Percentiles rank a stretch among this genome's conserved stretches.
phyloP scores from a whole-genome alignment of 2,113 vertebrate genomes.

The Axis porcinus region DNA sequence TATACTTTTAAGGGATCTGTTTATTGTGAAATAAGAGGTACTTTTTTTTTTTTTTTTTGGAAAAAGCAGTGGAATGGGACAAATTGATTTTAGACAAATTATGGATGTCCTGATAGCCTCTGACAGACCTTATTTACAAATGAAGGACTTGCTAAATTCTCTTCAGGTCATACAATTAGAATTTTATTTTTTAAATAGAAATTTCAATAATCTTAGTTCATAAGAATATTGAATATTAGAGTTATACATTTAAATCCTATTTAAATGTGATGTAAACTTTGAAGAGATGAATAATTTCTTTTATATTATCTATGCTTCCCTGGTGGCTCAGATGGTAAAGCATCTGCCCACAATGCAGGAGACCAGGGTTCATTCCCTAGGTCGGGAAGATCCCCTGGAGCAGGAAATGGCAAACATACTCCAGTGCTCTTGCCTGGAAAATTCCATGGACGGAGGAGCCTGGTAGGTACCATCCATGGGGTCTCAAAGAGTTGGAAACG shows the following conservation, averaged over 20 bases:
- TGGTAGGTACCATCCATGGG: not conserved
- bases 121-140: not conserved
- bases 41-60: not conserved
- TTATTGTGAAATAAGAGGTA: not conserved
- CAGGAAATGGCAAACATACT: not conserved
- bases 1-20: not conserved
- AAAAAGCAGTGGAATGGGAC: not conserved
- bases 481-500: rapidly evolving
- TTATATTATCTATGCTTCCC: not conserved
- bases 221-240: not conserved
- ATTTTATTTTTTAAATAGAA: not conserved
- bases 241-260: not conserved
- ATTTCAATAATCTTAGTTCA: not conserved
- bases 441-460: not conserved
- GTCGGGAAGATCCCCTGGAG: not conserved
- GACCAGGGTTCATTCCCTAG: not conserved
- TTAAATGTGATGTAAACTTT: not conserved
- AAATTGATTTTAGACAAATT: not conserved
- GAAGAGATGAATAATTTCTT: not conserved
- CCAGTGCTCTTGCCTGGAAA: not conserved
- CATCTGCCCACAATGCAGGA: not conserved
- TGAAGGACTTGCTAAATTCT: not conserved
- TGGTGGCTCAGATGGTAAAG: not conserved
- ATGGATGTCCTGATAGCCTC: not conserved
- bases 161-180: not conserved